A percentile compares a stretch with the other conserved stretches of the same genome.
Conservation (phyloP, 2,888 invertebrate species). For the Drosophila prolongata region DNA sequence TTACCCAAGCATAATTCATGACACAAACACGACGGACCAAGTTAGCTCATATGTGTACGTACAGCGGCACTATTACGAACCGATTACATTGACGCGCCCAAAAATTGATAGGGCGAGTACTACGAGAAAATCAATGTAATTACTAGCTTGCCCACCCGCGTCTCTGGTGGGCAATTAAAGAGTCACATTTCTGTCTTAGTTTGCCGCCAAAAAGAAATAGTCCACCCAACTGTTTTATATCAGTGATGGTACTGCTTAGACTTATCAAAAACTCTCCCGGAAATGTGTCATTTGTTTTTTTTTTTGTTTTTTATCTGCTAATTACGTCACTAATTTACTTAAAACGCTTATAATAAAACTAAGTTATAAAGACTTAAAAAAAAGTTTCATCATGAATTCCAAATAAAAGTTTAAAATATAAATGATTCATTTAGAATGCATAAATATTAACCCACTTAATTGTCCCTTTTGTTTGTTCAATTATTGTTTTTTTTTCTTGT, state of each 20-base stretch:
- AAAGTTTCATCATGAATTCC: too few relatives aligned
- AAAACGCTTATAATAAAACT: too few relatives aligned
- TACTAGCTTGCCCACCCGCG: constrained; percentile 47
- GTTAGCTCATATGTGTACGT: constrained; percentile 36
- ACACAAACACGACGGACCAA: constrained; percentile 48
- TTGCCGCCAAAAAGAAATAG: constrained; percentile 57
- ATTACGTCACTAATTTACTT: too few relatives aligned
- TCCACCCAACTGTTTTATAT: not conserved
- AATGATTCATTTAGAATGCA: not conserved
- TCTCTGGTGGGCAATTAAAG: constrained; percentile 57
- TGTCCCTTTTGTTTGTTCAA: not conserved
- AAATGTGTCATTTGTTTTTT: too few relatives aligned
- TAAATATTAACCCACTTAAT: not conserved
- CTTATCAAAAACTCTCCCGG: too few relatives aligned
- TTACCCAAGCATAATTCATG: constrained; percentile 71
- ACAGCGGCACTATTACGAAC: constrained; percentile 44
- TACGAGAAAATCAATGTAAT: constrained; percentile 73
- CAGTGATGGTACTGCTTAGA: not conserved
- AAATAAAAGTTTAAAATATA: not conserved
- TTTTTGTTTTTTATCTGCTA: too few relatives aligned
- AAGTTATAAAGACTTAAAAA: too few relatives aligned
- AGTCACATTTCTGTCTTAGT: constrained; percentile 20
- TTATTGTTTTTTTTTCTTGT: not conserved
- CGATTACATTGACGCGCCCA: constrained; percentile 66
- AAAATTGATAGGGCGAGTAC: constrained; percentile 61